A percentile compares a stretch with the other conserved stretches of the same genome.
Conservation (phyloP, 2,113 vertebrate species). For the Laticauda colubrina region DNA sequence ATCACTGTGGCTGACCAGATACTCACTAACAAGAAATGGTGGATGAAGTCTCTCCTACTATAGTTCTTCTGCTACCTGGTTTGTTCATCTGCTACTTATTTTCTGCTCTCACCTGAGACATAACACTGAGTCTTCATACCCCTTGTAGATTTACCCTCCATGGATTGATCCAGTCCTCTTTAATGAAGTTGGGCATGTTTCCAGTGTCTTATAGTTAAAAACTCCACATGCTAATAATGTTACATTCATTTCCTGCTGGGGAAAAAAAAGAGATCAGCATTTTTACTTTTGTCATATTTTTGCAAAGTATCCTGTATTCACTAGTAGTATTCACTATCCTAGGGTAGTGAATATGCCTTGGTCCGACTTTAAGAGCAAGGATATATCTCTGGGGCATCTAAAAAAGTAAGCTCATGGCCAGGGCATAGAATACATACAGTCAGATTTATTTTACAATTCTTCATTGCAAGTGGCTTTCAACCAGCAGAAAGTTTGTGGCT, state of each 20-base stretch:
- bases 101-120: not conserved
- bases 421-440: not conserved
- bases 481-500: slow-evolving; percentile 16
- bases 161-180: not conserved
- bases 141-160: not conserved
- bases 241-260: not conserved
- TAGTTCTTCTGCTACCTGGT: not conserved
- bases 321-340: too few species aligned
- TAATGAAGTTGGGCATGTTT: not conserved
- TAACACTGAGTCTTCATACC: not conserved
- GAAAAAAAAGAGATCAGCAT: not conserved
- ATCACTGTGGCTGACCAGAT: not conserved
- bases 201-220: not conserved
- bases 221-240: not conserved
- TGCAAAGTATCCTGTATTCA: not conserved
- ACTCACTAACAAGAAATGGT: not conserved
- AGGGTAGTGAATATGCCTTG: not conserved
- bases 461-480: slow-evolving; percentile 13
- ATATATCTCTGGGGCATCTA: not conserved
- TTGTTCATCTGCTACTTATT: not conserved
- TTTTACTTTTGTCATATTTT: not conserved
- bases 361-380: not conserved
- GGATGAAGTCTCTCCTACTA: not conserved
- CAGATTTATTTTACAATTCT: slow-evolving; percentile 18
- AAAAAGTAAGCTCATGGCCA: not conserved